These are phyloP conservation scores for Cyclophora albipunctata DNA, from an alignment of 2,888 invertebrate species.

Conservation along the genomic window DNA sequence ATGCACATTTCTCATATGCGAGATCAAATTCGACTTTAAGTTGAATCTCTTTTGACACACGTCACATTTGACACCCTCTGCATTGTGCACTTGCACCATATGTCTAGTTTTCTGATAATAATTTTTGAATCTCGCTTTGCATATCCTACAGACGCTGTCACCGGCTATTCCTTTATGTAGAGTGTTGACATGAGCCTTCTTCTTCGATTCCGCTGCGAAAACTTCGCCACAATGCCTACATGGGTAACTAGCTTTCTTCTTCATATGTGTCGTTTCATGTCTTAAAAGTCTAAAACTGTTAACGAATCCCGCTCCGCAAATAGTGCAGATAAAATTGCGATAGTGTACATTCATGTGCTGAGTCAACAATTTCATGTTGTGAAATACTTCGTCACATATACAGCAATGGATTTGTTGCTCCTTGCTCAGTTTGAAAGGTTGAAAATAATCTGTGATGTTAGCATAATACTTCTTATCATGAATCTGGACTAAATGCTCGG, in stretches of 20 bases:
- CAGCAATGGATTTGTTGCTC: conserved; percentile 58
- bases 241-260: conserved; percentile 56
- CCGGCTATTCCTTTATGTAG: conserved; percentile 65
- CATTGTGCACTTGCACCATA: conserved; percentile 63
- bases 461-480: conserved; percentile 58
- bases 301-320: conserved; percentile 63
- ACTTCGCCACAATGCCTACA: conserved; percentile 55
- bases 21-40: conserved; percentile 51
- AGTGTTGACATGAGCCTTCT: conserved; percentile 58
- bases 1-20: conserved; percentile 62
- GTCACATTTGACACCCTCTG: conserved; percentile 59
- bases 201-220: conserved; percentile 57
- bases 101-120: conserved; percentile 65
- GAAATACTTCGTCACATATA: conserved; percentile 51
- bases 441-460: conserved; percentile 53
- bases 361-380: conserved; percentile 59
- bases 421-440: conserved; percentile 51
- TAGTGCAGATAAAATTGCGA: conserved; percentile 62
- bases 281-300: conserved; percentile 54
- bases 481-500: conserved; percentile 46
- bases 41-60: conserved; percentile 65
- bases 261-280: conserved; percentile 57
- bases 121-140: conserved; percentile 62
- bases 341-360: conserved; percentile 67
- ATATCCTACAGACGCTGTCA: conserved; percentile 63